Percentiles rank a stretch among this genome's conserved stretches.
Conservation (phyloP, 2,113 vertebrate species). For the Strix aluco region DNA sequence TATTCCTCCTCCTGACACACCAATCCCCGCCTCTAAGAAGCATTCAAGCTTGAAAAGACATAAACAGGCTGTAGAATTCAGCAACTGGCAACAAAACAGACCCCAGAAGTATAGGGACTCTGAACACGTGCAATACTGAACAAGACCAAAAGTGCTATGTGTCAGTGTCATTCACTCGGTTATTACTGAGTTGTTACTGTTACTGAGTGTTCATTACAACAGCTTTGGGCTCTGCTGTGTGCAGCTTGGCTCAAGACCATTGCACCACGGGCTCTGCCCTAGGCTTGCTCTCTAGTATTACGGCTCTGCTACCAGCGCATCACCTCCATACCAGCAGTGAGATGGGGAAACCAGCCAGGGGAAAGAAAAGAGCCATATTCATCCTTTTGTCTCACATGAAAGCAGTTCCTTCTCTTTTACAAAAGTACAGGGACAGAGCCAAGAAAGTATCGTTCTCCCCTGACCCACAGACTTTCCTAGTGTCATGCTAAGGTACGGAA, state of each 20-base stretch:
- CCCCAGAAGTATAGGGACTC: neutral
- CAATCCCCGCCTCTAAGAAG: neutral
- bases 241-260: neutral
- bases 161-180: neutral
- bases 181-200: neutral
- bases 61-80: neutral
- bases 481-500: neutral
- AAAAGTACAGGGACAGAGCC: neutral
- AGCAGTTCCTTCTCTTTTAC: neutral
- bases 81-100: neutral
- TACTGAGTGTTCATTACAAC: neutral
- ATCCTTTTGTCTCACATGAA: neutral
- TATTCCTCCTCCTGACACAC: neutral
- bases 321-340: neutral
- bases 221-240: neutral
- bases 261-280: neutral
- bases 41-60: neutral
- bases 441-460: neutral
- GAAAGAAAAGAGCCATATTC: neutral
- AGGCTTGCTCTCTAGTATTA: neutral
- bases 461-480: neutral
- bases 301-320: neutral
- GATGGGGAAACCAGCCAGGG: neutral
- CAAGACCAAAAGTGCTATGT: neutral
- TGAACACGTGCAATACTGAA: neutral